Conservation (phyloP, 2,113 vertebrate genomes). For the Danionella cerebrum region DNA sequence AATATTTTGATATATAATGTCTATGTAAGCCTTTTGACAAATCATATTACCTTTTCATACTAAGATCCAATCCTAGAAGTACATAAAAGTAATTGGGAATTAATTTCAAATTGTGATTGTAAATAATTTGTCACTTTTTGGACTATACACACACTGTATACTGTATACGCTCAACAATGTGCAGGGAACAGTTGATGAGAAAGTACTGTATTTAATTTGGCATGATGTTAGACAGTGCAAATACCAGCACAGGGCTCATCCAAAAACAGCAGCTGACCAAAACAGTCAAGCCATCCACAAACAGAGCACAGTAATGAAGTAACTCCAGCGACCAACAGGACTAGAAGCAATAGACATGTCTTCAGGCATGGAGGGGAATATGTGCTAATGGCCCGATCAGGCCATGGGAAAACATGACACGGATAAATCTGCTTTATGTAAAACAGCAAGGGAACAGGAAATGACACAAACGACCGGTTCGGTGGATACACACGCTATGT, state of each 20-base stretch:
- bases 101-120: too few relatives aligned
- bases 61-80: too few relatives aligned
- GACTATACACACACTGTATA: conserved; percentile 1
- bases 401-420: too few relatives aligned
- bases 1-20: too few relatives aligned
- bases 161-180: not conserved
- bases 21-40: too few relatives aligned
- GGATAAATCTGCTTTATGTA: too few relatives aligned
- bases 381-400: conserved; percentile 19
- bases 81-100: too few relatives aligned
- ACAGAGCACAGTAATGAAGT: conserved; percentile 21
- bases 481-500: too few relatives aligned
- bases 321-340: conserved; percentile 25
- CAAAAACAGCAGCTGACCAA: conserved; percentile 37
- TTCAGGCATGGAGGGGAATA: conserved; percentile 22
- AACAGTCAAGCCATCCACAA: conserved; percentile 27
- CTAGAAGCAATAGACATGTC: conserved; percentile 7
- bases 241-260: conserved; percentile 7
- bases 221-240: not conserved
- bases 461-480: not conserved
- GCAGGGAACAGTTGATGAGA: not conserved
- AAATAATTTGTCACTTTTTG: conserved; percentile 22
- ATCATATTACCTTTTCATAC: too few relatives aligned
- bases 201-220: conserved; percentile 30
- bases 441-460: too few relatives aligned